Base-by-base conservation (phyloP, 2,797 vertebrate species). In the Megaceryle alcyon region DNA sequence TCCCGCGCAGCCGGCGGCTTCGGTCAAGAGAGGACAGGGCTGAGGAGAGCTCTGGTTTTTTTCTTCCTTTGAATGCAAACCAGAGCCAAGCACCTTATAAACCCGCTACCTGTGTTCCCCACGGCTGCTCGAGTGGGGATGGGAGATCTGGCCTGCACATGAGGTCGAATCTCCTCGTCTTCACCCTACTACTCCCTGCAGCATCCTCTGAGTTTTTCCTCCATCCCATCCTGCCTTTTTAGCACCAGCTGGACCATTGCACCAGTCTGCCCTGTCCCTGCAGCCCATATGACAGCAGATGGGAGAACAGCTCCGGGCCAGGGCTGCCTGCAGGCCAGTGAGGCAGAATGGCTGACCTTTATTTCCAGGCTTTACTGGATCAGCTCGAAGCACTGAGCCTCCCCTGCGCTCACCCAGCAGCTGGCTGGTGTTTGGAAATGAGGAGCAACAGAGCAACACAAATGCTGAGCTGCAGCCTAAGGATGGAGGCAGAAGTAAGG, bases 1-100 rank as follows among this genome's bases (percentile, higher is more conserved):
- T 82, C 66, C 75, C 6, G 5, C 1, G 0, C 53, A 65, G 84
- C 63, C 1, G 0, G 10, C 0, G 0, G 48, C 82, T 53, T 65
- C 3, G 15, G 75, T 48, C 8, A 1, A 20, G 68, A 35, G 75
- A 79, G 61, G 73, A 94, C 46, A 61, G 54, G 46, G 70, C 82
- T 66, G 70, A 88, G 73, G 69, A 75, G 65, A 69, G 26, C 51
- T 57, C 78, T 57, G 65, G 0, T 7, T 29, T 78, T 82, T 70
- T 64, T 59, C 61, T 70, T 65, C 43, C 43, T 17, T 1, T 7
- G n/a, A 28, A 56, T 3, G 13, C 43, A 70, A 72, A 66, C 13
- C 43, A 33, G 53, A 80, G 53, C 68, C 5, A 6, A 89, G 49
- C 84, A 90, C 60, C 48, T 84, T 35, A 5, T 12, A 59, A 81